Evolutionary conservation across 2,113 vertebrate genomes (phyloP), one percentile per base, ranked within the genome.

Genomic region (Crotophaga sulcirostris): DNA sequence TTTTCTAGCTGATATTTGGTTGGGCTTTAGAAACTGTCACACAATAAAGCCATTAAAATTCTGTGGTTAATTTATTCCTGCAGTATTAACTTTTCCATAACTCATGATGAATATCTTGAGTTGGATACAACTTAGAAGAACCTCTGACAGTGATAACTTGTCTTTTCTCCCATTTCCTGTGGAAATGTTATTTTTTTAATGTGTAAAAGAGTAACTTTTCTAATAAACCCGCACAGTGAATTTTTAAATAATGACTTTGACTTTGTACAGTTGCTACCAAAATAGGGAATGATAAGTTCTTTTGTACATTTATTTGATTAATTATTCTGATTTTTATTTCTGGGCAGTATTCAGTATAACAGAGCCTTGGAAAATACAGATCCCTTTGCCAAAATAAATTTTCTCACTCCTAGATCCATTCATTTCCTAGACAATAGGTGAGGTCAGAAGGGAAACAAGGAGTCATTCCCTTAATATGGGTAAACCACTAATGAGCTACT

Each of bases 31-130:
- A 90, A 97, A 92, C 76, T 94, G 94, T 92, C 96, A 96, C 75
- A 95, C 86, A 96, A 92, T 95, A 81, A 78, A 91, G 76, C 85
- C 93, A 97, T 94, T 97, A 97, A 95, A 97, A 97, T 96, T 96
- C 95, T 91, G 72, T 96, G 93, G 93, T 96, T 97, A 97, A 97
- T 96, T 97, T 97, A 80, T 94, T 97, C 96, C 67, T 69, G 49
- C 47, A 77, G 93, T 91, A 97, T 97, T 97, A 97, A 97, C 94
- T 97, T 97, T 95, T 80, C 83, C 83, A 87, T 95, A 96, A 89
- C 89, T 97, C 96, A 92, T 96, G 96, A 84, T 76, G 63, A 94
- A 59, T 96, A 92, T 94, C 96, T 91, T 91, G 93, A 94, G 86
- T 96, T 94, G 87, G 95, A 84, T 79, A 87, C 0, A 6, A 95